Base-by-base conservation (phyloP, 2,888 invertebrate species). In the Heliconius erato region DNA sequence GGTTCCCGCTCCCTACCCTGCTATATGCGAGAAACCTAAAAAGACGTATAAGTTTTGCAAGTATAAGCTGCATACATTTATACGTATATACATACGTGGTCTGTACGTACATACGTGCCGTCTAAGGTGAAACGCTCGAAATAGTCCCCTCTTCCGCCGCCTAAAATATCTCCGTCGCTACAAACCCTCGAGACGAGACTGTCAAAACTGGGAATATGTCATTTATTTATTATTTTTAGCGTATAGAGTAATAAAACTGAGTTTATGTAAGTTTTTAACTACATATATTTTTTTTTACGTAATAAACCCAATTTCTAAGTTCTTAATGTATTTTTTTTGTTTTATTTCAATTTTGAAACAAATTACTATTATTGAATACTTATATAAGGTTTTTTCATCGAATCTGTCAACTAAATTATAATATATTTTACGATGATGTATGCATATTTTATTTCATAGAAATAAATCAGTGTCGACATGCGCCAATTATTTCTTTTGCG, bases 61-160 rank as follows among this genome's bases (percentile, higher is more conserved):
- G 19, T 69, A 23, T 6, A 4, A 35, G 35, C 23, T 35, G 23
- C 23, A 19, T 35, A 1, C 23, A 35, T 69, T 32, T 23, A 23
- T 69, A 74, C 49, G 9, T 49, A 19, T n/a, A 16, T 19, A 78
- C 1, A 65, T 26, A 63, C n/a, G 23, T 19, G 11, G 54, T 59
- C 59, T 32, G 23, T 40, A 44, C 19, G 74, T 69, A 54, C 16
- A 54, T 77, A 67, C 78, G 68, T 28, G 44, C 19, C 68, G 68
- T 82, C 71, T 85, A 87, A 88, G 88, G 88, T 88, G 90, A 84
- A 85, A 86, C 85, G 86, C 88, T 89, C 80, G 83, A 90, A 90
- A 91, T 91, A 91, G 88, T 85, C 87, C 90, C 89, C 89, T 88
- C 88, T 89, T 91, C 91, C 91, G 91, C 88, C 85, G 90, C 88